These are phyloP conservation scores for Prostheceraeus crozeri DNA, from an alignment of 2,888 invertebrate genomes.

Conservation along the genomic window DNA sequence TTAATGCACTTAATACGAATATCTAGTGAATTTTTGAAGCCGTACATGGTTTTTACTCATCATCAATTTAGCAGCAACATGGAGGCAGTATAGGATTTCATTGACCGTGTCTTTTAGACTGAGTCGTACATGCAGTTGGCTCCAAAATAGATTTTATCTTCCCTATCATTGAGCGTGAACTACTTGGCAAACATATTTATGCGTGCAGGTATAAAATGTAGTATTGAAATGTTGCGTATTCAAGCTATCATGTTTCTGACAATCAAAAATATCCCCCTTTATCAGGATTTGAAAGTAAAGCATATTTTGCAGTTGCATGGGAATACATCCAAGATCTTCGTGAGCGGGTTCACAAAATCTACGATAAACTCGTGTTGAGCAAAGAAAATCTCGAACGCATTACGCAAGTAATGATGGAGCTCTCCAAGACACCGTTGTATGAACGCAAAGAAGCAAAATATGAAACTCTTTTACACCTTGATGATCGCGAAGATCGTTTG, in stretches of 20 bases:
- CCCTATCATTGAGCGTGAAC: neutral
- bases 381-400: slow-evolving; percentile 77
- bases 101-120: too few species aligned
- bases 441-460: slow-evolving; percentile 77
- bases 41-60: too few species aligned
- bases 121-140: too few species aligned
- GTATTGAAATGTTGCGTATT: too few species aligned
- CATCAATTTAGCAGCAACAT: too few species aligned
- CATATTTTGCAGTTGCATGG: slow-evolving; percentile 67
- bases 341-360: slow-evolving; percentile 68
- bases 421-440: slow-evolving; percentile 72
- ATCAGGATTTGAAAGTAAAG: neutral
- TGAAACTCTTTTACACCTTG: slow-evolving; percentile 71
- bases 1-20: too few species aligned
- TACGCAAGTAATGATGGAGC: slow-evolving; percentile 63
- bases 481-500: slow-evolving; percentile 71
- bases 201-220: too few species aligned
- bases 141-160: too few species aligned
- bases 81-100: too few species aligned
- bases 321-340: slow-evolving; percentile 73
- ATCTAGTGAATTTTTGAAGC: too few species aligned
- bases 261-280: too few species aligned
- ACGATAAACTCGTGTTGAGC: slow-evolving; percentile 68
- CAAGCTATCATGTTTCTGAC: too few species aligned
- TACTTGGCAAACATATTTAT: neutral